Evolutionary conservation across 1,140 invertebrate genomes (phyloP).

Genomic region (Lasioglossum baleicum): DNA sequence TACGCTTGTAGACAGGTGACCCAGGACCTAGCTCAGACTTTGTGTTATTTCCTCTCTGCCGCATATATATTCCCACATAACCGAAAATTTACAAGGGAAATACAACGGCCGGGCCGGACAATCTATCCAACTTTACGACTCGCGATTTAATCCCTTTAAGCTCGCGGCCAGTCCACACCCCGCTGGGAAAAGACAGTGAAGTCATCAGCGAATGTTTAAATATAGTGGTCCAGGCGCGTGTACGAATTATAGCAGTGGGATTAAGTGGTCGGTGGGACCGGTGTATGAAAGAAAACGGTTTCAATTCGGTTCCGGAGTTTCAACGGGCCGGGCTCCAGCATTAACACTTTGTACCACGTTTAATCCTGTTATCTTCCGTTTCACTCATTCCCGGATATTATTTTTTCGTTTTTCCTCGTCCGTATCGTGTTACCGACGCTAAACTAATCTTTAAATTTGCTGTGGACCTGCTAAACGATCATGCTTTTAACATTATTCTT

Average conservation of each 20-base stretch:
- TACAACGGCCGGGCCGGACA: slow-evolving; percentile 1
- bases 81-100: slow-evolving; percentile 36
- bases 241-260: neutral
- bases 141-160: slow-evolving; percentile 34
- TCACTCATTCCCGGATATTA: too few species aligned
- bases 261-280: neutral
- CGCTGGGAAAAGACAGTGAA: slow-evolving; percentile 16
- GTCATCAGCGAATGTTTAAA: slow-evolving; percentile 9
- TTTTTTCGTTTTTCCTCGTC: too few species aligned
- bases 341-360: too few species aligned
- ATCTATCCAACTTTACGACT: slow-evolving; percentile 40
- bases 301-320: neutral
- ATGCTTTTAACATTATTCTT: too few species aligned
- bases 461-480: too few species aligned
- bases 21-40: neutral
- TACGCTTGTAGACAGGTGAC: neutral
- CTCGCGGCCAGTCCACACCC: neutral
- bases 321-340: too few species aligned
- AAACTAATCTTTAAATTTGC: too few species aligned
- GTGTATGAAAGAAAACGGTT: neutral
- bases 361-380: too few species aligned
- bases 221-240: neutral
- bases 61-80: slow-evolving; percentile 6
- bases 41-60: neutral
- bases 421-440: too few species aligned